These are phyloP conservation scores for Tenthredo distinguenda DNA, from an alignment of 2,888 invertebrate genomes.

Conservation along the genomic window DNA sequence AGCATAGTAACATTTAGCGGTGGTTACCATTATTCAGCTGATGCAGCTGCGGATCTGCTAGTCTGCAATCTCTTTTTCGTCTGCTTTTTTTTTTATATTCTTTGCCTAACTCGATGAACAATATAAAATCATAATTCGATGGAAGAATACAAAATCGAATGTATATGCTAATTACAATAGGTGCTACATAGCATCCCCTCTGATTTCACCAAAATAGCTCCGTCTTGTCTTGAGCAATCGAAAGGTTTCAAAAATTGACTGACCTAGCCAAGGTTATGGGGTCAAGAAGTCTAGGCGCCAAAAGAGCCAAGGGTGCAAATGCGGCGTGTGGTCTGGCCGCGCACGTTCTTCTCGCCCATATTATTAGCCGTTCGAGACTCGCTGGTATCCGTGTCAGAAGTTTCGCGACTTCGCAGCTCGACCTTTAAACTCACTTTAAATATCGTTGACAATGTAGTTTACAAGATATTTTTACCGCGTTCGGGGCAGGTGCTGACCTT, in stretches of 20 bases:
- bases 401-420: conserved; percentile 10
- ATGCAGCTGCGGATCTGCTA: conserved; percentile 3
- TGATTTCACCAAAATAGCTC: neutral
- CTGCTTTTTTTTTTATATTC: neutral
- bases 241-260: neutral
- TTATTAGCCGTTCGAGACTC: neutral
- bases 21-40: neutral
- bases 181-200: neutral
- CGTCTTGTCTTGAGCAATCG: neutral
- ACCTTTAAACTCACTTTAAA: neutral
- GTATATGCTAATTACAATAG: too few relatives aligned
- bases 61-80: neutral
- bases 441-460: conserved; percentile 13
- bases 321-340: neutral
- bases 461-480: neutral
- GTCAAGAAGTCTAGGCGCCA: neutral
- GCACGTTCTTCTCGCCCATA: neutral
- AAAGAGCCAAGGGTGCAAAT: conserved; percentile 19
- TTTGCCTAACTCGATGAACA: too few relatives aligned
- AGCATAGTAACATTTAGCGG: conserved; percentile 21
- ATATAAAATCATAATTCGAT: too few relatives aligned
- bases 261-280: conserved; percentile 26
- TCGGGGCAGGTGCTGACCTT: neutral
- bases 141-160: too few relatives aligned
- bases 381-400: conserved; percentile 14